Conservation (phyloP, 2,797 vertebrate genomes). For the Otolemur crassicaudatus region DNA sequence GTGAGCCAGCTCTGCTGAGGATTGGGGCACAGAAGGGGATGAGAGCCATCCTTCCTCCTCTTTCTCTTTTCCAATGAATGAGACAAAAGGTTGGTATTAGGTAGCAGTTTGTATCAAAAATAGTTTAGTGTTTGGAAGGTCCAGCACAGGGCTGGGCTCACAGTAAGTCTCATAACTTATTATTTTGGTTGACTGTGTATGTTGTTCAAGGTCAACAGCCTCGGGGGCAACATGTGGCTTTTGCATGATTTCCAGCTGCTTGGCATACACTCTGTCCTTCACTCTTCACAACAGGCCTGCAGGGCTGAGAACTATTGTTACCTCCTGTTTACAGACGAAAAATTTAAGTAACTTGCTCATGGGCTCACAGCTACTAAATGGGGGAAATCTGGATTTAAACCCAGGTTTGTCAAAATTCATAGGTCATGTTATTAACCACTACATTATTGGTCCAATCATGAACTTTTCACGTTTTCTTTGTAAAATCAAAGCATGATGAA, state of each 20-base stretch:
- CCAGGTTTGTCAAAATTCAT: not conserved
- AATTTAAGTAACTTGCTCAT: not conserved
- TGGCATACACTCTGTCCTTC: not conserved
- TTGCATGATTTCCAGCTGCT: conserved; percentile 2
- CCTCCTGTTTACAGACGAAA: not conserved
- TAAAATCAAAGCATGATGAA: conserved; percentile 42
- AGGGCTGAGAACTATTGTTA: not conserved
- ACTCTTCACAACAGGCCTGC: not conserved
- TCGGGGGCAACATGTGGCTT: not conserved
- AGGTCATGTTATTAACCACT: not conserved
- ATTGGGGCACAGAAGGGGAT: not conserved
- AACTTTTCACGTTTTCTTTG: conserved; percentile 31
- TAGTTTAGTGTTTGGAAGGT: not conserved
- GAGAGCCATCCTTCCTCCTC: not conserved
- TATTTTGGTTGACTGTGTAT: not conserved
- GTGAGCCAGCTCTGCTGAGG: not conserved
- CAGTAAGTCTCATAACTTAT: not conserved
- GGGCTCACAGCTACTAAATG: not conserved
- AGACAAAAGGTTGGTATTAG: not conserved
- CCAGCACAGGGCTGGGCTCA: not conserved
- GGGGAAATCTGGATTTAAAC: not conserved
- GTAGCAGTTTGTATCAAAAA: not conserved
- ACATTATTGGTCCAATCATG: conserved; percentile 5
- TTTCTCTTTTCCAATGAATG: not conserved
- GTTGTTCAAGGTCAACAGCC: not conserved